Evolutionary conservation across 2,113 vertebrate species (phyloP).

Genomic region (Piaya cayana): DNA sequence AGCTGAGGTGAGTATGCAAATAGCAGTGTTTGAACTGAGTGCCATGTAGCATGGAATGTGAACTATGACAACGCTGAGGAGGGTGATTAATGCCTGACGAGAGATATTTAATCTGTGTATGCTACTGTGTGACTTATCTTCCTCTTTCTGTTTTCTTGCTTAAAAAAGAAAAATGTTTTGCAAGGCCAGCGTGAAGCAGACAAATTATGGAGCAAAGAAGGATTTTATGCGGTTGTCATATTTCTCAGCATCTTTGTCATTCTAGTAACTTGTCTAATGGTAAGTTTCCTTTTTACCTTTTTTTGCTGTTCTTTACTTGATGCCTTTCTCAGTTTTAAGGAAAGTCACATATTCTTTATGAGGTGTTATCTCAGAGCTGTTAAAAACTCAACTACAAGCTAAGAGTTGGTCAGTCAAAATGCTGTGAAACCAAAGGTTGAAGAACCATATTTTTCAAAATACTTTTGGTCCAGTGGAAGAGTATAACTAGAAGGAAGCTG

Average conservation of each 20-base stretch:
- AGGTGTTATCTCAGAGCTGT: not conserved
- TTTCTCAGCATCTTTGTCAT: slow-evolving; percentile 95
- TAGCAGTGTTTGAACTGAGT: not conserved
- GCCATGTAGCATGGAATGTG: not conserved
- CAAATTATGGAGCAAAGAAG: slow-evolving; percentile 90
- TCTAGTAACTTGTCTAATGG: slow-evolving; percentile 93
- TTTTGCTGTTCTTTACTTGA: not conserved
- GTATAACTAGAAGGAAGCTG: not conserved
- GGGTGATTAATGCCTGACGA: slow-evolving; percentile 38
- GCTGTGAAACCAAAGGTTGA: not conserved
- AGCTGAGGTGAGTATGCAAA: not conserved
- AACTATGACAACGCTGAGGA: slow-evolving; percentile 33
- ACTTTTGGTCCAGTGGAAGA: not conserved
- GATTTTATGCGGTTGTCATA: slow-evolving; percentile 89
- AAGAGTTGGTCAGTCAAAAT: not conserved
- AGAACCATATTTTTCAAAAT: not conserved
- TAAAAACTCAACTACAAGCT: not conserved
- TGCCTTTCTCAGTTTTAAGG: slow-evolving; percentile 4
- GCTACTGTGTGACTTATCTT: slow-evolving; percentile 60
- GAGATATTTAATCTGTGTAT: slow-evolving; percentile 12
- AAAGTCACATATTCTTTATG: not conserved
- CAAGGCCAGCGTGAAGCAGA: slow-evolving; percentile 88
- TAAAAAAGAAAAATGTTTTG: slow-evolving; percentile 90
- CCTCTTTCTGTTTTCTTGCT: slow-evolving; percentile 58
- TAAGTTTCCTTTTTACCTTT: slow-evolving; percentile 75